Conservation (phyloP, 1,140 invertebrate genomes). For the Rhopalosiphum maidis region DNA sequence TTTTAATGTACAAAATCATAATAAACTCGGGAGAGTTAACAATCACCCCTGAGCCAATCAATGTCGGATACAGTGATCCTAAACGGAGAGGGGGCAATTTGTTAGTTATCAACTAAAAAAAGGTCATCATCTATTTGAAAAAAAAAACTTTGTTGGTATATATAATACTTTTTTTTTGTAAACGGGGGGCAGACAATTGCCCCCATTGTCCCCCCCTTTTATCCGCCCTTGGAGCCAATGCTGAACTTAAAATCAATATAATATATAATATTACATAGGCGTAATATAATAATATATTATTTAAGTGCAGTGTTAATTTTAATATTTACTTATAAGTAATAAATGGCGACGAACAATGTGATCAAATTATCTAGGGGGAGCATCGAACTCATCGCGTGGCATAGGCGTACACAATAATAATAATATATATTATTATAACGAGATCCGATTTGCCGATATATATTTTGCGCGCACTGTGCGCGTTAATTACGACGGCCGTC, state of each 20-base stretch:
- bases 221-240: no score
- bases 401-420: neutral
- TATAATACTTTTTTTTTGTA: no score
- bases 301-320: neutral
- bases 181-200: no score
- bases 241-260: neutral
- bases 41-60: no score
- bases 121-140: no score
- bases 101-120: no score
- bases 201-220: no score
- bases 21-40: no score
- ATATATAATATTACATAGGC: neutral
- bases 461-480: slow-evolving; percentile 50
- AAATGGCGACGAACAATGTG: neutral
- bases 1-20: no score
- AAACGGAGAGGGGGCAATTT: no score
- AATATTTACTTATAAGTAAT: neutral
- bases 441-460: slow-evolving; percentile 45
- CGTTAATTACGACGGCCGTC: slow-evolving; percentile 45
- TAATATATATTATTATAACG: slow-evolving; percentile 26
- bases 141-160: no score
- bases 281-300: neutral
- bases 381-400: slow-evolving; percentile 5
- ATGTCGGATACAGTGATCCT: no score
- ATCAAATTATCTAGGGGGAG: neutral